Evolutionary conservation across 2,797 vertebrate genomes (phyloP).

Genomic region (Rhinoraja longicauda): DNA sequence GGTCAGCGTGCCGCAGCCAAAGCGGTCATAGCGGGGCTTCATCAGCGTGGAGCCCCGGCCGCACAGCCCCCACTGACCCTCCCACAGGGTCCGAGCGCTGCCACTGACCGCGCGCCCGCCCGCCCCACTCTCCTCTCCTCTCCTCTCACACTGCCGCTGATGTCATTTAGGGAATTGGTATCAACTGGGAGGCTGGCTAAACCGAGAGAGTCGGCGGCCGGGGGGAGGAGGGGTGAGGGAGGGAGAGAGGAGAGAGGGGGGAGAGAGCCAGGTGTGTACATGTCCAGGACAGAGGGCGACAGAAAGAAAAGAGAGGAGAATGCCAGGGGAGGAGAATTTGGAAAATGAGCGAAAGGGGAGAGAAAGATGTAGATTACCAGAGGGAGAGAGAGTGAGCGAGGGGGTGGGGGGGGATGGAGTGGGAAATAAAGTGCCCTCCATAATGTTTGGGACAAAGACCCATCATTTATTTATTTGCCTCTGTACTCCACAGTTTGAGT

Average conservation of each 20-base stretch:
- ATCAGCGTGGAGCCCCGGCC: constrained; percentile 59
- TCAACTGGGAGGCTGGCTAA: neutral
- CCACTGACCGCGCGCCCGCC: neutral
- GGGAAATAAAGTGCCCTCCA: too few relatives aligned
- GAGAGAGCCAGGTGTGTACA: too few relatives aligned
- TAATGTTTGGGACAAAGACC: too few relatives aligned
- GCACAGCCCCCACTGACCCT: neutral
- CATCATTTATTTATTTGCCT: too few relatives aligned
- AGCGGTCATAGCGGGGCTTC: constrained; percentile 85
- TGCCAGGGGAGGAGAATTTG: too few relatives aligned
- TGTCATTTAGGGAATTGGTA: constrained; percentile 19
- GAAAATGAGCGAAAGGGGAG: neutral
- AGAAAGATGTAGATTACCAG: neutral
- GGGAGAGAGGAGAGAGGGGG: neutral
- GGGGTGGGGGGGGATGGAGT: neutral
- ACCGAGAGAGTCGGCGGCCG: neutral
- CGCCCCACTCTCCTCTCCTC: constrained; percentile 20
- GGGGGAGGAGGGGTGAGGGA: neutral
- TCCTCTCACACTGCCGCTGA: constrained; percentile 38
- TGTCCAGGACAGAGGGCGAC: too few relatives aligned
- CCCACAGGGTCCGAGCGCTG: too few relatives aligned
- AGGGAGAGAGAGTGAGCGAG: too few relatives aligned
- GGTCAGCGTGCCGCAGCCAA: constrained; percentile 75
- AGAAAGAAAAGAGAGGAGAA: too few relatives aligned
- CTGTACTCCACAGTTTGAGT: too few relatives aligned